Percentiles rank a stretch among this genome's conserved stretches.
Conservation (phyloP, 37 sponge, comb jelly and placozoan genomes). For the Beroe forskalii region DNA sequence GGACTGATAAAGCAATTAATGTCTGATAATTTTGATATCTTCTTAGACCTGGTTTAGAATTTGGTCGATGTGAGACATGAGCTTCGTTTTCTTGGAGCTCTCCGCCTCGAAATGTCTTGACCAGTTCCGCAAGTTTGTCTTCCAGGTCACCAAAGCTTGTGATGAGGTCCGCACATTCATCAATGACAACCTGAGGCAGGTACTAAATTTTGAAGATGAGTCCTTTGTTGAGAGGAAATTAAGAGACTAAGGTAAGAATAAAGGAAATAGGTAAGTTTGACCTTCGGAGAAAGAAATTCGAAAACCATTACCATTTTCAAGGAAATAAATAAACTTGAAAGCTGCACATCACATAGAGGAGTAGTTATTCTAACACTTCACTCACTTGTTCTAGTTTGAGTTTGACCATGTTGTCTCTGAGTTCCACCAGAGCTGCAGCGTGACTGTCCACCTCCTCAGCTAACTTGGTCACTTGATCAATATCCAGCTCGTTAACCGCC, state of each 20-base stretch:
- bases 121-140: neutral
- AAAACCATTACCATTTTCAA: too few species aligned
- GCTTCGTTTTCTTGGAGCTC: slow-evolving; percentile 49
- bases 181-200: neutral
- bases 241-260: too few species aligned
- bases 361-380: too few species aligned
- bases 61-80: slow-evolving; percentile 32
- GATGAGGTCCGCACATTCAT: slow-evolving; percentile 26
- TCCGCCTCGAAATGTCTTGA: slow-evolving; percentile 5
- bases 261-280: too few species aligned
- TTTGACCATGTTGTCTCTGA: slow-evolving; percentile 50
- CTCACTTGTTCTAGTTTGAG: neutral
- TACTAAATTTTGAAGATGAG: neutral
- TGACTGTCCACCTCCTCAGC: slow-evolving; percentile 2
- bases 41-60: slow-evolving; percentile 42
- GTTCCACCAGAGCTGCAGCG: slow-evolving; percentile 20
- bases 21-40: too few species aligned
- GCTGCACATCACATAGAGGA: too few species aligned
- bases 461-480: slow-evolving; percentile 40
- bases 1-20: too few species aligned
- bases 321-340: too few species aligned
- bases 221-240: too few species aligned
- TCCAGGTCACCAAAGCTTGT: slow-evolving; percentile 17
- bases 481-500: neutral
- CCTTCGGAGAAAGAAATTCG: too few species aligned